These are phyloP conservation scores for Phalacrocorax brasilianus DNA, from an alignment of 2,113 vertebrate genomes.

Conservation along the genomic window DNA sequence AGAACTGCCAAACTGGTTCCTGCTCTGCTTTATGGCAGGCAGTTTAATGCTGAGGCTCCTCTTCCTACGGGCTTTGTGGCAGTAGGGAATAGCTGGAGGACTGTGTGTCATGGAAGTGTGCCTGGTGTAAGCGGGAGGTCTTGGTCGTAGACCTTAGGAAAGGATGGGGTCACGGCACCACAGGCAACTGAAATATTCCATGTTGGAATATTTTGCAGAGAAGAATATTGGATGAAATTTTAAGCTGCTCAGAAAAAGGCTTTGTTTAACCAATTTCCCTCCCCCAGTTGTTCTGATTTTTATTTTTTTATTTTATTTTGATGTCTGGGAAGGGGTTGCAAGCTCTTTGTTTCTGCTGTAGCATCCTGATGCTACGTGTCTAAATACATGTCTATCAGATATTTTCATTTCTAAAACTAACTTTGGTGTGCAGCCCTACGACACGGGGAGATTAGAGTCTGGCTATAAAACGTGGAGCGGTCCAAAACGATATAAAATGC, in stretches of 20 bases:
- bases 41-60: neutral
- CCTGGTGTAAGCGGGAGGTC: neutral
- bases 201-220: neutral
- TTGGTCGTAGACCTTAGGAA: accelerated
- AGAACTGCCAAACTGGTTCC: neutral
- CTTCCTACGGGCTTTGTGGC: neutral
- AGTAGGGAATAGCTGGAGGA: neutral
- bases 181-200: neutral
- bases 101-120: neutral
- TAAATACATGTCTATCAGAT: neutral
- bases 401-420: neutral
- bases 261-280: neutral
- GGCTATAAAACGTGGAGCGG: slow-evolving; percentile 12
- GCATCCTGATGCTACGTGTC: no score
- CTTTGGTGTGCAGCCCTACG: neutral
- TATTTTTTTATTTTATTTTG: neutral
- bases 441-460: neutral
- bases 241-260: neutral
- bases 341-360: neutral
- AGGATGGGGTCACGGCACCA: accelerated
- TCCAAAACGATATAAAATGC: slow-evolving; percentile 19
- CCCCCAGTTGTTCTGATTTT: neutral
- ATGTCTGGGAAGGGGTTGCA: neutral
- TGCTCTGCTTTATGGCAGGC: neutral
- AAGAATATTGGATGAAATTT: neutral